A percentile compares a stretch with the other conserved stretches of the same genome.
Conservation (phyloP, 1,140 invertebrate genomes). For the Drosophila rhopaloa region DNA sequence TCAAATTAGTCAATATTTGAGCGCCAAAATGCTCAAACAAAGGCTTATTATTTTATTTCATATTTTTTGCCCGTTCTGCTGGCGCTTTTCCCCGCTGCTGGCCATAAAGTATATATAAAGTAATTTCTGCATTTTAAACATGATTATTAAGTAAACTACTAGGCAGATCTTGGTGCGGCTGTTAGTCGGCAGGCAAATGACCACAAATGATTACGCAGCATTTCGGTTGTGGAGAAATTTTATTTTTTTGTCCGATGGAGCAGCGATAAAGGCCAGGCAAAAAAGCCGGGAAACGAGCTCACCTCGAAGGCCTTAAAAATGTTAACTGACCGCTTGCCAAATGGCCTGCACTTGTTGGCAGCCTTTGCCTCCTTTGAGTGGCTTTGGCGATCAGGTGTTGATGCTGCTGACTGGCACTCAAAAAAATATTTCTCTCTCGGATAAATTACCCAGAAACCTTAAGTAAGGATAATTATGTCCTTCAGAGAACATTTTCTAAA, state of each 20-base stretch:
- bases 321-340: conserved; percentile 50
- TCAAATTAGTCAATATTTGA: conserved; percentile 82
- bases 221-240: conserved; percentile 56
- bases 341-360: conserved; percentile 70
- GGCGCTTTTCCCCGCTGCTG: conserved; percentile 43
- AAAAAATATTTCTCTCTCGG: background rate
- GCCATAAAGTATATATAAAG: conserved; percentile 67
- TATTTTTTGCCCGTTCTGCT: conserved; percentile 39
- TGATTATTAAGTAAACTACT: conserved; percentile 74
- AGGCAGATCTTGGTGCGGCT: conserved; percentile 25
- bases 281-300: conserved; percentile 72
- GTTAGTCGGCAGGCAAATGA: conserved; percentile 62
- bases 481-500: background rate
- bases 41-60: conserved; percentile 78
- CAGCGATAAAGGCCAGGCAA: conserved; percentile 28
- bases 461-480: background rate
- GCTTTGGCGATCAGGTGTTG: conserved; percentile 73
- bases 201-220: conserved; percentile 75
- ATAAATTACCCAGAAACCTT: too few relatives aligned
- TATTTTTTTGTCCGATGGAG: conserved; percentile 7
- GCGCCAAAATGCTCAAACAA: conserved; percentile 69
- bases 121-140: conserved; percentile 79
- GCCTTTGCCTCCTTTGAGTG: conserved; percentile 28
- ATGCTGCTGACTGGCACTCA: conserved; percentile 38
- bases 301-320: conserved; percentile 53